Evolutionary conservation across 2,888 invertebrate species (phyloP).

Genomic region (Fragum sueziense): DNA sequence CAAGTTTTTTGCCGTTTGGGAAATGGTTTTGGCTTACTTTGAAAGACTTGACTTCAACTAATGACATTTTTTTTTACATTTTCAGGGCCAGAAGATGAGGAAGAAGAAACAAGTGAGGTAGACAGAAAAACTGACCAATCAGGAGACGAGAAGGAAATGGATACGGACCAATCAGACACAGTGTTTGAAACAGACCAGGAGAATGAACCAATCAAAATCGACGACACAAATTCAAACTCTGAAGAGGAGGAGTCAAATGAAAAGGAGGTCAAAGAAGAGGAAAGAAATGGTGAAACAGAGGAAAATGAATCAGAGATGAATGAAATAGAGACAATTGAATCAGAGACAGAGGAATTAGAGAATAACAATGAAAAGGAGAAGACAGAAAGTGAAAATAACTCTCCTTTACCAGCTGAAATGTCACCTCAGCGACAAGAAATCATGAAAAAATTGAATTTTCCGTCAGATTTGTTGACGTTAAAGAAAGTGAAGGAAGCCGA

Average conservation of each 20-base stretch:
- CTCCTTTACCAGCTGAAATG: slow-evolving; percentile 15
- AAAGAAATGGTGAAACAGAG: slow-evolving; percentile 28
- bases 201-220: slow-evolving; percentile 53
- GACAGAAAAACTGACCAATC: slow-evolving; percentile 50
- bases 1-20: too few species aligned
- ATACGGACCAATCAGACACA: slow-evolving; percentile 45
- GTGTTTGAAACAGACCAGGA: slow-evolving; percentile 46
- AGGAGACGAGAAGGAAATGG: slow-evolving; percentile 30
- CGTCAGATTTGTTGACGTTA: slow-evolving; percentile 70
- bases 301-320: not conserved
- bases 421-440: slow-evolving; percentile 48
- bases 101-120: slow-evolving; percentile 51
- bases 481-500: slow-evolving; percentile 71
- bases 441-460: slow-evolving; percentile 69
- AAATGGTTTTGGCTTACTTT: too few species aligned
- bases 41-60: too few species aligned
- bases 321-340: slow-evolving; percentile 28
- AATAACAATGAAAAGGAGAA: not conserved
- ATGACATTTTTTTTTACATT: slow-evolving; percentile 20
- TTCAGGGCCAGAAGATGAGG: slow-evolving; percentile 66
- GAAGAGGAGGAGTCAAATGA: slow-evolving; percentile 18
- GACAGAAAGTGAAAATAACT: not conserved
- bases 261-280: slow-evolving; percentile 17
- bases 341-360: not conserved
- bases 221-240: slow-evolving; percentile 27